Evolutionary conservation across 2,888 invertebrate species (phyloP), one percentile per base, ranked within the genome.

Genomic region (Neoaliturus tenellus): DNA sequence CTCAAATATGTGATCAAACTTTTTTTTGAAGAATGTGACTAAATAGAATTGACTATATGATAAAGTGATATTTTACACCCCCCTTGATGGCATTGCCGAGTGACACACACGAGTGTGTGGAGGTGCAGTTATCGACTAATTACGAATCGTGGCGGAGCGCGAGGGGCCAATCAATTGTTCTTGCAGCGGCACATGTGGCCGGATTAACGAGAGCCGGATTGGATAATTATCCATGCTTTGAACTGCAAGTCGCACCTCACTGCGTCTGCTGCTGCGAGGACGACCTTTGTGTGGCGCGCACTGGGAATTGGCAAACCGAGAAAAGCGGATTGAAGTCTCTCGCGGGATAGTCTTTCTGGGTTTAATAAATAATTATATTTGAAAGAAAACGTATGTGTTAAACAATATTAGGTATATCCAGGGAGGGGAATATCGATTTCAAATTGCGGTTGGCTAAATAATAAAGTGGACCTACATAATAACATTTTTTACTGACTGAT

Each of bases 171-270:
- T 71, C 71, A 20, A 67, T 71, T 71, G 71, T 71, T 71, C 71
- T 71, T 71, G 71, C n/a, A 31, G 20, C 55, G 5, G 62, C 62
- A 62, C 62, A 62, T 62, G 62, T 62, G 62, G 62, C 62, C 20
- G 62, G 17, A 17, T 62, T 62, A 62, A 31, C 25, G 31, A 5
- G 62, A 62, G 39, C 39, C 39, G 23, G 73, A 75, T 75, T 75
- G 73, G 73, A 44, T 75, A 44, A 75, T 75, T 75, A 75, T 75
- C 73, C 73, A 75, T 75, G 73, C 73, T 75, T 75, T 75, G 73
- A 69, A 35, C 69, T 20, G 69, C 69, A 69, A 69, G 28, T 28
- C 73, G 14, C 41, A 41, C 69, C 44, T 28, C 44, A 8, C n/a
- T n/a, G 48, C 44, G 17, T 41, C 73, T 44, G 73, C 44, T 23